These are phyloP conservation scores for Burhinus oedicnemus DNA, from an alignment of 2,113 vertebrate species.

Conservation along the genomic window DNA sequence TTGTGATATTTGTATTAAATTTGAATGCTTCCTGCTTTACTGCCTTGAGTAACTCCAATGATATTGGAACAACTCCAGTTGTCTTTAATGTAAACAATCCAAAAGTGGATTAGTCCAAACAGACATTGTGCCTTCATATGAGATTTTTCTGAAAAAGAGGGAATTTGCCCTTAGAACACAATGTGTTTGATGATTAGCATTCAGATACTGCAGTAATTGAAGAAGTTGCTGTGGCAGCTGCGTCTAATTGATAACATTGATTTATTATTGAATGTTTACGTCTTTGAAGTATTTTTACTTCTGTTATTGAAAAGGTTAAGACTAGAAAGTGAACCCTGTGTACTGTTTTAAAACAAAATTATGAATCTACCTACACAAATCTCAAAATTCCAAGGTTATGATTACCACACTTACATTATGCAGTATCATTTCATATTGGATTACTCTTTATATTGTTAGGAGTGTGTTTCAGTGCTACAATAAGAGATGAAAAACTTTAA, in stretches of 20 bases:
- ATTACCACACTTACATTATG: neutral
- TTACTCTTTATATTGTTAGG: neutral
- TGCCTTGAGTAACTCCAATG: neutral
- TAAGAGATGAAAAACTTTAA: neutral
- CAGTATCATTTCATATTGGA: neutral
- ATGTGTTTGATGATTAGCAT: neutral
- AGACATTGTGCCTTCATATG: neutral
- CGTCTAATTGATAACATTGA: neutral
- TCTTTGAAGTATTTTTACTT: neutral
- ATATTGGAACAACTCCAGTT: neutral
- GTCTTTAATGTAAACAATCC: neutral
- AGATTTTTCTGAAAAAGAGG: neutral
- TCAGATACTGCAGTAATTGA: neutral
- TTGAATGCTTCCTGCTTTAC: neutral
- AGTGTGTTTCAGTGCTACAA: neutral
- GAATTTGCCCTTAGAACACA: neutral
- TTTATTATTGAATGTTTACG: neutral
- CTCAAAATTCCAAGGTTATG: neutral
- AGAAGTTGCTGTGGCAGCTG: neutral
- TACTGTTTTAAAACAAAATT: neutral
- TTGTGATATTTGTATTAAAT: neutral
- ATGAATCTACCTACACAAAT: neutral
- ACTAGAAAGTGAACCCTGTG: neutral
- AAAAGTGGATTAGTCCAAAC: neutral
- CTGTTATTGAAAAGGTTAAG: neutral